A percentile compares a stretch with the other conserved stretches of the same genome.
These are phyloP conservation scores for Melanostigma gelatinosum DNA, from an alignment of 2,113 vertebrate genomes.

Conservation along the genomic window DNA sequence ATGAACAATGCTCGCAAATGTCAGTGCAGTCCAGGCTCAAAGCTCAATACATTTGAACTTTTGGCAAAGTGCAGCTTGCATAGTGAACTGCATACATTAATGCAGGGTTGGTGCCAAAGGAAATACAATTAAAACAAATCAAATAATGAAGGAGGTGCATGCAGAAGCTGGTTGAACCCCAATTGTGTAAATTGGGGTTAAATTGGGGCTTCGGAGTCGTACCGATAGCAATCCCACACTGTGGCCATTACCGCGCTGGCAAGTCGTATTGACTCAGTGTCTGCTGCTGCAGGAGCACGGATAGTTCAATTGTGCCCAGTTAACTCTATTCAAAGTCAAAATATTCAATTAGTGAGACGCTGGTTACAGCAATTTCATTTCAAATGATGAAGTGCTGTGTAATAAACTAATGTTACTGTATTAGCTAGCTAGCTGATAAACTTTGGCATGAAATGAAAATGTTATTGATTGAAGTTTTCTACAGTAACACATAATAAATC, in stretches of 20 bases:
- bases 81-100: background rate
- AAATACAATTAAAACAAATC: background rate
- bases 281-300: background rate
- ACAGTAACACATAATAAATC: background rate
- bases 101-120: background rate
- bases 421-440: background rate
- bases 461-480: background rate
- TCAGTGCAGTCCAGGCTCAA: constrained; percentile 16
- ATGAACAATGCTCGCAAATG: background rate
- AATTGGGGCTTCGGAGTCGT: background rate
- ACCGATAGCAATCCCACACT: background rate
- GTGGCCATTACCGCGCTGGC: too few species aligned
- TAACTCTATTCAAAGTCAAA: too few species aligned
- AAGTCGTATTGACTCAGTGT: too few species aligned
- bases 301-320: background rate
- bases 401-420: background rate
- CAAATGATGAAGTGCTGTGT: background rate
- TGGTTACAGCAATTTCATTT: background rate
- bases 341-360: background rate
- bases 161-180: background rate
- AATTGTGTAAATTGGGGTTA: background rate
- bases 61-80: background rate
- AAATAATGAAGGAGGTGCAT: background rate
- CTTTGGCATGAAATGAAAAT: too few species aligned
- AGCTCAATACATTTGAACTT: constrained; percentile 10